Percentiles rank a stretch among this genome's conserved stretches.
Conservation (phyloP, 2,888 invertebrate species). For the Cosmia trapezina region DNA sequence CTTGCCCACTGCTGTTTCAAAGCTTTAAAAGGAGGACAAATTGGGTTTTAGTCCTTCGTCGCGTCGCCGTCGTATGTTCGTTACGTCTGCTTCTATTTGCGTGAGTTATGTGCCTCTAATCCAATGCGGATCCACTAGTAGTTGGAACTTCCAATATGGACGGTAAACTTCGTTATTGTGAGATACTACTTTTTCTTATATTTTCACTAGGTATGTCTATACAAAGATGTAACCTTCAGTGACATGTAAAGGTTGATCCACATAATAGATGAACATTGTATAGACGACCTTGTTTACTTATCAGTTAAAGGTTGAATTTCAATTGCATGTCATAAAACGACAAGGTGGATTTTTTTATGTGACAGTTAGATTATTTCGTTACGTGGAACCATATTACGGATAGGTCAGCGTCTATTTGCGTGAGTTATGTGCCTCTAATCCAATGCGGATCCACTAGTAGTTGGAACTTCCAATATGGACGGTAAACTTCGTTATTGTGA, state of each 20-base stretch:
- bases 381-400: no score
- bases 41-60: conserved; percentile 18
- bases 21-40: conserved; percentile 11
- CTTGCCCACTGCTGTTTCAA: not conserved
- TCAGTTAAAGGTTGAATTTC: not conserved
- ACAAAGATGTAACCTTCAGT: not conserved
- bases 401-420: conserved; percentile 44
- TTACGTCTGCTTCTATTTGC: conserved; percentile 41
- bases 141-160: conserved; percentile 15
- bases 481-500: conserved; percentile 16
- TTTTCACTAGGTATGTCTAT: not conserved
- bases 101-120: conserved; percentile 10
- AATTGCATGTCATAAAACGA: not conserved
- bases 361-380: conserved; percentile 17
- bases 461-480: conserved; percentile 10
- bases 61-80: conserved; percentile 7
- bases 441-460: conserved; percentile 16
- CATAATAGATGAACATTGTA: not conserved
- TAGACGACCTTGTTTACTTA: not conserved
- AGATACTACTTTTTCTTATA: not conserved
- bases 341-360: not conserved
- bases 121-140: conserved; percentile 10
- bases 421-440: conserved; percentile 8
- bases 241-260: not conserved
- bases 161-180: conserved; percentile 17